Evolutionary conservation across 2,113 vertebrate species (phyloP).

Genomic region (Erythrocebus patas): DNA sequence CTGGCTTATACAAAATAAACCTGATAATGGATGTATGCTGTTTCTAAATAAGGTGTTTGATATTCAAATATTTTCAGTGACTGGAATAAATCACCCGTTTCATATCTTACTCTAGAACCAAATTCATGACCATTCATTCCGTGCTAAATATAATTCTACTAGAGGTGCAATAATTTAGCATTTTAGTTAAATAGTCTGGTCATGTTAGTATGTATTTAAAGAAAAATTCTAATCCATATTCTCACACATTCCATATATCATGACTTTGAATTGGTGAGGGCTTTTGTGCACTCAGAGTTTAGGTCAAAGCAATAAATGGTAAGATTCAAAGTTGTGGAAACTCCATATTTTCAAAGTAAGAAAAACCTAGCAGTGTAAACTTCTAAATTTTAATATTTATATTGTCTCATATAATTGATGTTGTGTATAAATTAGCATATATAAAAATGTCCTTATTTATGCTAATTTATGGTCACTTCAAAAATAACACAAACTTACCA

Average conservation of each 20-base stretch:
- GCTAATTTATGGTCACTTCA: background rate
- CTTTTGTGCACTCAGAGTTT: background rate
- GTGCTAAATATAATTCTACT: background rate
- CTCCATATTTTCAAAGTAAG: background rate
- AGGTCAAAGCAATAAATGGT: background rate
- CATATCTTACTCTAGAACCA: background rate
- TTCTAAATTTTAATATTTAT: background rate
- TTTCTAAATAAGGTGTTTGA: slow-evolving; percentile 29
- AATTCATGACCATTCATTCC: background rate
- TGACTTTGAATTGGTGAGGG: background rate
- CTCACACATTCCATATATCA: background rate
- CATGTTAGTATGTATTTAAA: background rate
- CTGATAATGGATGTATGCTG: background rate
- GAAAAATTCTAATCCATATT: background rate
- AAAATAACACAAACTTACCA: background rate
- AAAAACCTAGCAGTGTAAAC: background rate
- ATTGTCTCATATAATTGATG: background rate
- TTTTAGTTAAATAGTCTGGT: background rate
- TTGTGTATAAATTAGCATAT: background rate
- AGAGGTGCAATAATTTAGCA: background rate
- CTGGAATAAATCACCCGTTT: slow-evolving; percentile 38
- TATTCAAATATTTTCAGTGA: slow-evolving; percentile 45
- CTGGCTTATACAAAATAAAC: slow-evolving; percentile 21
- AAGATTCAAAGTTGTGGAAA: background rate
- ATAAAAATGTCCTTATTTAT: background rate